Base-by-base conservation (phyloP, 2,797 vertebrate genomes). In the Bradypodion ventrale region DNA sequence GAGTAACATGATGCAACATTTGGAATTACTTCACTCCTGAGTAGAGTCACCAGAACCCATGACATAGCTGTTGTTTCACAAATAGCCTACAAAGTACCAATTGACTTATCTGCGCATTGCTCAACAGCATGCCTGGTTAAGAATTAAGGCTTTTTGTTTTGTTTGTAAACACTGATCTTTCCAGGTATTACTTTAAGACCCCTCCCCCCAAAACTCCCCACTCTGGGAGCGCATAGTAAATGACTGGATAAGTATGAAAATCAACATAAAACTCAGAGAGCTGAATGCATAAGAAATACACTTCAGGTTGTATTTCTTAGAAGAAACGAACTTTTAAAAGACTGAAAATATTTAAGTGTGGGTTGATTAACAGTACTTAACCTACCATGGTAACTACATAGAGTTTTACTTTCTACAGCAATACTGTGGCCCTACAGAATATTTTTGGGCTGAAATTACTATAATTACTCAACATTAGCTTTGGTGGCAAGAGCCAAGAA, bases 61-160 rank as follows among this genome's bases (percentile, higher is more conserved):
- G 82, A 27, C 46, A 42, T 19, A 42, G 59, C 5, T 69, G 8
- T 16, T 79, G 25, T 65, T 73, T 65, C 76, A 78, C 81, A 86
- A 89, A 49, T 65, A 83, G 32, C 37, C 49, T 15, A 29, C 83
- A 52, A 86, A 69, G 68, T 23, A 1, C 29, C 74, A 65, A 69
- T 13, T 7, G 66, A 75, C 75, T n/a, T 82, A 89, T 49, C 44
- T 27, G 75, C 44, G 77, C 0, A 0, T 90, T 94, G 85, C 52
- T 86, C 89, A 95, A 93, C 3, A 85, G 74, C 49, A 59, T 65
- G 32, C 40, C 66, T 86, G 91, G 74, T 42, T 60, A 85, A 88
- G 74, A 75, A 62, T 91, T 42, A 62, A 85, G 84, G 32, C 66
- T 73, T 82, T 52, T 82, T 21, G 42, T 49, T 89, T 84, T 89